A percentile compares a stretch with the other conserved stretches of the same genome.
These are phyloP conservation scores for Lycocerus yunnanus DNA, from an alignment of 2,888 invertebrate genomes.

Conservation along the genomic window DNA sequence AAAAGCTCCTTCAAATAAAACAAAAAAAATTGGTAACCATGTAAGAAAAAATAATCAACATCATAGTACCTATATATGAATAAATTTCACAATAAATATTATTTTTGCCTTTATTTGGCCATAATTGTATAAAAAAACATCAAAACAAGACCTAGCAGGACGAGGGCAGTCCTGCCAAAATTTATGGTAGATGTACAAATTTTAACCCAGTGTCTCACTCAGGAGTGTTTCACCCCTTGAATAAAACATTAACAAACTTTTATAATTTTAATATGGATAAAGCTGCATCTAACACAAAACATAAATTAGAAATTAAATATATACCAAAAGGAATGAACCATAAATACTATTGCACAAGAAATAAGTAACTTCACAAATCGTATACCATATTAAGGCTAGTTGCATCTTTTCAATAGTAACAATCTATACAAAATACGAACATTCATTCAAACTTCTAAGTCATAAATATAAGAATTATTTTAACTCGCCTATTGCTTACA, in stretches of 20 bases:
- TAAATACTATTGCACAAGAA: constrained; percentile 52
- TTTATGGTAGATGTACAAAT: neutral
- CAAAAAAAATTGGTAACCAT: no score
- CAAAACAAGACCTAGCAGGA: neutral
- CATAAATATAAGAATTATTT: constrained; percentile 35
- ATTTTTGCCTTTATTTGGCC: neutral
- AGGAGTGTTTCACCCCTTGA: neutral
- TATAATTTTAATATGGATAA: constrained; percentile 47
- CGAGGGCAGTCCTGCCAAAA: neutral
- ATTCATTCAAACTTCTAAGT: constrained; percentile 32
- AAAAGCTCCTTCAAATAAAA: no score
- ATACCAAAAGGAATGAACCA: constrained; percentile 42
- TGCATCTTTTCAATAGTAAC: constrained; percentile 22
- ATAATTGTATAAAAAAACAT: neutral
- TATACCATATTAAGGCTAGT: constrained; percentile 54
- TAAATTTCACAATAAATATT: neutral
- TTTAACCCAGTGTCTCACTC: neutral
- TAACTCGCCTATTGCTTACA: constrained; percentile 45
- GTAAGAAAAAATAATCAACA: neutral
- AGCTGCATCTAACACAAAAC: constrained; percentile 50
- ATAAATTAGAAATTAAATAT: constrained; percentile 45
- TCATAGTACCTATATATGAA: neutral
- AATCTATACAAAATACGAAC: constrained; percentile 27
- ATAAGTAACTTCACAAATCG: constrained; percentile 51
- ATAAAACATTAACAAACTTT: neutral